Evolutionary conservation across 2,888 invertebrate genomes (phyloP).

Genomic region (Aquatica leii): DNA sequence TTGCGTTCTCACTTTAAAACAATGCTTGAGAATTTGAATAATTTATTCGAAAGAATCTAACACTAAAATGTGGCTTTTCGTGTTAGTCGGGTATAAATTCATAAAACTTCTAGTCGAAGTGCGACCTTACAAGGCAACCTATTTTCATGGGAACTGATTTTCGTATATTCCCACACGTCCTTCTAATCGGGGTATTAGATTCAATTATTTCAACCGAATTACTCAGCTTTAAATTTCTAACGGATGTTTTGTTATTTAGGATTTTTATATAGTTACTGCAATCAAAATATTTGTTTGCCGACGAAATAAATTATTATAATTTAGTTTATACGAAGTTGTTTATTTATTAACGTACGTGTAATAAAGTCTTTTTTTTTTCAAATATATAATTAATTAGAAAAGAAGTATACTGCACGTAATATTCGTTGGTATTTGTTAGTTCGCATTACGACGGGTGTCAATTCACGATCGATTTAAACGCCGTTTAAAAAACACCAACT

Average conservation of each 20-base stretch:
- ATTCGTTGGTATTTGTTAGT: too few species aligned
- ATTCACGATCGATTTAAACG: too few species aligned
- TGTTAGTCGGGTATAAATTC: slow-evolving; percentile 22
- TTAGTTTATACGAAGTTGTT: too few species aligned
- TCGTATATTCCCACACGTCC: slow-evolving; percentile 41
- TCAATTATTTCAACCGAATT: slow-evolving; percentile 14
- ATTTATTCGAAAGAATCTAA: not conserved
- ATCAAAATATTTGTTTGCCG: too few species aligned
- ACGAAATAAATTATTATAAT: too few species aligned
- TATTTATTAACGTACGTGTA: too few species aligned
- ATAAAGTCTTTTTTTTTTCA: too few species aligned
- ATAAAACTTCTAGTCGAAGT: slow-evolving; percentile 28
- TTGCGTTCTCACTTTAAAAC: too few species aligned
- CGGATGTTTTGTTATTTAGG: slow-evolving; percentile 18
- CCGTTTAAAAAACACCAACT: too few species aligned
- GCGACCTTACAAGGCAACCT: slow-evolving; percentile 46
- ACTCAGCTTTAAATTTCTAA: slow-evolving; percentile 25
- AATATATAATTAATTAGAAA: too few species aligned
- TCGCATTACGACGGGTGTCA: too few species aligned
- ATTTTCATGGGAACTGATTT: slow-evolving; percentile 41
- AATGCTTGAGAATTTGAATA: not conserved
- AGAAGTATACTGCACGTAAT: too few species aligned
- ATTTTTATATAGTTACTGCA: not conserved
- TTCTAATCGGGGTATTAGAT: slow-evolving; percentile 20
- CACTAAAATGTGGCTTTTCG: slow-evolving; percentile 23